phyloP scores from a whole-genome alignment of 2,888 invertebrate species.

The Ophion costatus region DNA sequence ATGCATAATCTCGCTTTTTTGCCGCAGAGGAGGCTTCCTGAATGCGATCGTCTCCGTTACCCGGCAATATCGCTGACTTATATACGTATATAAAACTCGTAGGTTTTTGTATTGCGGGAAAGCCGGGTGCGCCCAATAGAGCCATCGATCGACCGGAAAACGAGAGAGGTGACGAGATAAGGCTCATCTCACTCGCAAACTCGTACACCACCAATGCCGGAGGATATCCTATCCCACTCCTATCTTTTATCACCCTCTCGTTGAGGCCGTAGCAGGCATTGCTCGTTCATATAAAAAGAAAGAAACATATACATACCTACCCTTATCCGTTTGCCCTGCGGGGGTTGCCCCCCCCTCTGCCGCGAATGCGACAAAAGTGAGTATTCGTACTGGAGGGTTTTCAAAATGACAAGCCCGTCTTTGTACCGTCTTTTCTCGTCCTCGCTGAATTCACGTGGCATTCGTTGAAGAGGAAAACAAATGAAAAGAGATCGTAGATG shows the following conservation, averaged over 20 bases:
- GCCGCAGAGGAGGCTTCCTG: conserved; percentile 13
- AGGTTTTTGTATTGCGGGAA: conserved; percentile 66
- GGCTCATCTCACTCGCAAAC: conserved; percentile 59
- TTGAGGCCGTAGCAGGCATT: conserved; percentile 32
- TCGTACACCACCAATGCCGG: conserved; percentile 35
- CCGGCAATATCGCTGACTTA: conserved; percentile 68
- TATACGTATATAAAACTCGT: conserved; percentile 70
- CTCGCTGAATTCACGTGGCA: too few relatives aligned
- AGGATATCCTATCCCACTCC: conserved; percentile 36
- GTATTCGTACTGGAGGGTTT: too few relatives aligned
- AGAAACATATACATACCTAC: too few relatives aligned
- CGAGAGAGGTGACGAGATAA: conserved; percentile 66
- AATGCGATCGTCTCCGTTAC: conserved; percentile 37
- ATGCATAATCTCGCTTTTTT: background rate
- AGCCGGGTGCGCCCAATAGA: conserved; percentile 57
- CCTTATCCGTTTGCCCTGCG: too few relatives aligned
- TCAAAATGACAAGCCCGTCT: too few relatives aligned
- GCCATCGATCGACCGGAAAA: conserved; percentile 69
- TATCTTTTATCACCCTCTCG: conserved; percentile 46
- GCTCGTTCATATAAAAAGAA: conserved; percentile 15
- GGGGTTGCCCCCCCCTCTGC: too few relatives aligned
- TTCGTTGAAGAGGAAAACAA: too few relatives aligned
- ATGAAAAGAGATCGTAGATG: too few relatives aligned
- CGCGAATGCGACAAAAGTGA: too few relatives aligned
- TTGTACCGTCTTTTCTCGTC: too few relatives aligned